phyloP scores from a whole-genome alignment of 2,888 invertebrate genomes.

The Plagodis dolabraria region DNA sequence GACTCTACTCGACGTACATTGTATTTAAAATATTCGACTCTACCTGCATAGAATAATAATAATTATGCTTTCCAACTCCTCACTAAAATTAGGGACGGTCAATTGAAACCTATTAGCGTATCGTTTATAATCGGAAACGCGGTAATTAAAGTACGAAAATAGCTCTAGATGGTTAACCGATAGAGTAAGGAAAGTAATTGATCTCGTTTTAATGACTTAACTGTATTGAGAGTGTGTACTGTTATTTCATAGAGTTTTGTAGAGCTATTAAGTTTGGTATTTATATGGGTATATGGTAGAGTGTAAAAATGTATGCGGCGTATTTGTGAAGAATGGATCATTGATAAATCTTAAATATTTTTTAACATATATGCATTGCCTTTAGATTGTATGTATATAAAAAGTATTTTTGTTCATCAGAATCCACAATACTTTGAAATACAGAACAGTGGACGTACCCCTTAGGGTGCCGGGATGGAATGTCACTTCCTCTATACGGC shows the following conservation, averaged over 20 bases:
- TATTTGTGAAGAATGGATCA: too few relatives aligned
- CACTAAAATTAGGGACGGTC: conserved; percentile 25
- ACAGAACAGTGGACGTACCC: too few relatives aligned
- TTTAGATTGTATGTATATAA: too few relatives aligned
- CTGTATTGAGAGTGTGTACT: conserved; percentile 24
- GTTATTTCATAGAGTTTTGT: neutral
- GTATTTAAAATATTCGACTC: neutral
- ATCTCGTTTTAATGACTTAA: conserved; percentile 37
- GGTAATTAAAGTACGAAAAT: conserved; percentile 30
- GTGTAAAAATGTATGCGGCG: too few relatives aligned
- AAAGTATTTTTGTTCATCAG: too few relatives aligned
- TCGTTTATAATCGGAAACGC: conserved; percentile 26
- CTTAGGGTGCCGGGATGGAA: too few relatives aligned
- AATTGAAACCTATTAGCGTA: conserved; percentile 26
- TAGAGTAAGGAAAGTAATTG: conserved; percentile 30
- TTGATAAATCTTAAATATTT: too few relatives aligned
- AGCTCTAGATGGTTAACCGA: conserved; percentile 19
- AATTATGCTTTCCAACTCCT: conserved; percentile 2
- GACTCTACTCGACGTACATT: neutral
- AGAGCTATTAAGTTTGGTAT: conserved; percentile 4
- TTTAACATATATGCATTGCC: too few relatives aligned
- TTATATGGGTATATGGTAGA: too few relatives aligned
- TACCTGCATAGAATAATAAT: conserved; percentile 9
- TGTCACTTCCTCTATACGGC: too few relatives aligned
- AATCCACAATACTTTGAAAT: too few relatives aligned